Conservation (phyloP, 2,797 vertebrate genomes). For the Amazona finschi region DNA sequence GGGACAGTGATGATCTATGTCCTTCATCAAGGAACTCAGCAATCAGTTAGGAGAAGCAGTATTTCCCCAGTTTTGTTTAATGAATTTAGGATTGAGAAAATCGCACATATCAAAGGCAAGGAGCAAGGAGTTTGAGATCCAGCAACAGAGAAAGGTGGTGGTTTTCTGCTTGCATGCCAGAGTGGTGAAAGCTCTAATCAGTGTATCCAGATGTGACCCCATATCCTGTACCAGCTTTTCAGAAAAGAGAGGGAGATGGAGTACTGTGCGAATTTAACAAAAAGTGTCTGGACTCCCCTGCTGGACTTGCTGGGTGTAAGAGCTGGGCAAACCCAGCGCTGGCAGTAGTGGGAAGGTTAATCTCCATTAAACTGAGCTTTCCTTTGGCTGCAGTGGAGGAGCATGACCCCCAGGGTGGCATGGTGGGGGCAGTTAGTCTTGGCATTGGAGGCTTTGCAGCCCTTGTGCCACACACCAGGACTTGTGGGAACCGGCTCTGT, state of each 20-base stretch:
- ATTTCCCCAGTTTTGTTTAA: background rate
- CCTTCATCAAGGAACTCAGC: background rate
- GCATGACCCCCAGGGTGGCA: rapidly evolving
- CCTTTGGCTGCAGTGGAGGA: rapidly evolving
- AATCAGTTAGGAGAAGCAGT: background rate
- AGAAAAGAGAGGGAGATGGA: background rate
- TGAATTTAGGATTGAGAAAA: background rate
- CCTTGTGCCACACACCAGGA: rapidly evolving
- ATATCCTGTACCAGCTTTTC: background rate
- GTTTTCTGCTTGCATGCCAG: background rate
- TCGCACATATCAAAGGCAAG: rapidly evolving
- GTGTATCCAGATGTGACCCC: background rate
- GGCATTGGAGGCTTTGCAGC: background rate
- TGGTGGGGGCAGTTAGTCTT: background rate
- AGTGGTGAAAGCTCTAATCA: background rate
- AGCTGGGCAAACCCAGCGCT: rapidly evolving
- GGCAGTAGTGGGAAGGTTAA: background rate
- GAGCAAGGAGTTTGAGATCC: background rate
- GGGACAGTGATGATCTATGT: background rate
- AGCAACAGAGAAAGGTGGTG: background rate
- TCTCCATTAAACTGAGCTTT: background rate
- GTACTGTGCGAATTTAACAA: rapidly evolving
- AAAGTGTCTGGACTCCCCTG: background rate
- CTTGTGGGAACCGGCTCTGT: rapidly evolving
- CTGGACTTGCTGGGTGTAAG: background rate